These are phyloP conservation scores for Parasteatoda lunata DNA, from an alignment of 2,888 invertebrate species.

Conservation along the genomic window DNA sequence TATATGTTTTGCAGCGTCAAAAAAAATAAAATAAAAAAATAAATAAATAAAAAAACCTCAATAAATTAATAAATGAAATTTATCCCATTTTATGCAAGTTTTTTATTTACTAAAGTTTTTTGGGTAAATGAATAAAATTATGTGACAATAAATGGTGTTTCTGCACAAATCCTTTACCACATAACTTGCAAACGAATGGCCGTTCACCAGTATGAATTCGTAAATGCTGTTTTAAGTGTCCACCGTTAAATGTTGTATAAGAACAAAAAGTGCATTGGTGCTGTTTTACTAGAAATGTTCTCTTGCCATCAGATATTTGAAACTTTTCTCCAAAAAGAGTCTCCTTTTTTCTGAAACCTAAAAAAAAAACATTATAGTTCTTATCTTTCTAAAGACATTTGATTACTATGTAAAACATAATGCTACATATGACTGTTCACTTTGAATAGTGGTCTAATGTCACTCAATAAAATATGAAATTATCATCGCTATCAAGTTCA, in stretches of 20 bases:
- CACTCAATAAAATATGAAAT: no score
- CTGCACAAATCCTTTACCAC: conserved; percentile 31
- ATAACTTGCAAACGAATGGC: conserved; percentile 26
- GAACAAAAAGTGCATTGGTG: conserved; percentile 69
- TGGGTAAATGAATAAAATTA: not conserved
- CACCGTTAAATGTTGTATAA: conserved; percentile 70
- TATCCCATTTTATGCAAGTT: no score
- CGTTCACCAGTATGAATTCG: conserved; percentile 44
- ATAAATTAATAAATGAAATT: no score
- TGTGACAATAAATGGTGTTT: conserved; percentile 27
- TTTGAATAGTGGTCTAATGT: no score
- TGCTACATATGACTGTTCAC: no score
- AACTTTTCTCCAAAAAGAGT: not conserved
- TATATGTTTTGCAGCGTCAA: no score
- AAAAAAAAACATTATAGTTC: not conserved
- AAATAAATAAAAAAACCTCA: no score
- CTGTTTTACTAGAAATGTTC: not conserved
- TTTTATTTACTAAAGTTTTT: not conserved
- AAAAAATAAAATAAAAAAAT: no score
- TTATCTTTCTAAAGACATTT: not conserved
- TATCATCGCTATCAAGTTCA: no score
- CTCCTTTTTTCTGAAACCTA: no score
- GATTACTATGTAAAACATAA: not conserved
- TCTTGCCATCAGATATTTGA: not conserved
- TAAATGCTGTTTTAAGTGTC: conserved; percentile 19